phyloP scores from a whole-genome alignment of 1,140 invertebrate genomes.

The Paralvinella palmiformis region DNA sequence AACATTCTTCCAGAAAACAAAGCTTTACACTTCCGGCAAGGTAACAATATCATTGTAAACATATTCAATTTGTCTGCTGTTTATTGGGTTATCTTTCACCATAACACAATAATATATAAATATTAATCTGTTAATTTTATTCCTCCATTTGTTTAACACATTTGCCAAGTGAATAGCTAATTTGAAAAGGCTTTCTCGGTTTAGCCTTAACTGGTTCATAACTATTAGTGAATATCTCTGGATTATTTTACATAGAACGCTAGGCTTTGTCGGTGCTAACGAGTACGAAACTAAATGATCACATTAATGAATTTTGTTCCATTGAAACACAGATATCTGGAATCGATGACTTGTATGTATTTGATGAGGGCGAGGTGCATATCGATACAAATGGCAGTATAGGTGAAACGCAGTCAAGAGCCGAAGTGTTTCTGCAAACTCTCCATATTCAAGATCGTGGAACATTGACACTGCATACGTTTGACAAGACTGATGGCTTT shows the following conservation, averaged over 20 bases:
- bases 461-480: conserved; percentile 28
- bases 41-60: conserved; percentile 16
- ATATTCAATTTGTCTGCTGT: neutral
- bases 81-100: neutral
- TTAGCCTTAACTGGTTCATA: no score
- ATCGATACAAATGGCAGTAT: conserved; percentile 33
- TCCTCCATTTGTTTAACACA: no score
- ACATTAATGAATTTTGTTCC: neutral
- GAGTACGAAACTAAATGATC: neutral
- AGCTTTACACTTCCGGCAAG: conserved; percentile 30
- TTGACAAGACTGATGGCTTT: conserved; percentile 22
- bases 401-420: conserved; percentile 18
- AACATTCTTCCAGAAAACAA: conserved; percentile 34
- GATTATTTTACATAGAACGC: no score
- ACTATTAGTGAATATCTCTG: no score
- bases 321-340: conserved; percentile 27
- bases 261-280: no score
- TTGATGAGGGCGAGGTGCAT: conserved; percentile 28
- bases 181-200: no score
- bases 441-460: conserved; percentile 37
- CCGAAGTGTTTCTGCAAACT: conserved; percentile 27
- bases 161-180: no score
- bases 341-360: conserved; percentile 36
- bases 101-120: no score
- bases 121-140: no score